Conservation (phyloP, 2,888 invertebrate species). For the Spodoptera exigua region DNA sequence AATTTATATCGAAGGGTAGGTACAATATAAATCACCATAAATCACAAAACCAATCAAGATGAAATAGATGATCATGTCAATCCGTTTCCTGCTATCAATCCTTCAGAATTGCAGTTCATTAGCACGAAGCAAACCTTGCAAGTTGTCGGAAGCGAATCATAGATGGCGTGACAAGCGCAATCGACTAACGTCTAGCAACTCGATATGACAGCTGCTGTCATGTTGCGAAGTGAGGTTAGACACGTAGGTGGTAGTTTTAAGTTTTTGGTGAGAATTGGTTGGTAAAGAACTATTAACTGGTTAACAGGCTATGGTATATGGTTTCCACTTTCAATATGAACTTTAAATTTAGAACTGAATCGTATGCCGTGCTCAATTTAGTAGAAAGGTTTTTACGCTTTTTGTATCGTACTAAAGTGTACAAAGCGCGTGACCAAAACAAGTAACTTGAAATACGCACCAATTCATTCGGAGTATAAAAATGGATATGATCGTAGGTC, state of each 20-base stretch:
- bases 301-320: background rate
- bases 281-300: slow-evolving; percentile 6
- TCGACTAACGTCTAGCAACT: slow-evolving; percentile 33
- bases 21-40: background rate
- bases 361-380: too few species aligned
- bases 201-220: slow-evolving; percentile 41
- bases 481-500: too few species aligned
- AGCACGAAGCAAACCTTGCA: slow-evolving; percentile 20
- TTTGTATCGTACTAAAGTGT: too few species aligned
- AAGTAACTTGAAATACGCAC: too few species aligned
- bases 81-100: slow-evolving; percentile 40
- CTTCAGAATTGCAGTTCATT: slow-evolving; percentile 40
- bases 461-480: too few species aligned
- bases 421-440: too few species aligned
- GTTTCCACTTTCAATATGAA: background rate
- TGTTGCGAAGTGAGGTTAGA: slow-evolving; percentile 18
- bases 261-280: slow-evolving; percentile 15
- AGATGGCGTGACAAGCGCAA: slow-evolving; percentile 43
- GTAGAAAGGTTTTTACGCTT: too few species aligned
- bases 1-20: too few species aligned
- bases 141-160: slow-evolving; percentile 28
- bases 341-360: too few species aligned
- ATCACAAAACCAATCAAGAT: slow-evolving; percentile 22
- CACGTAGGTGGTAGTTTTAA: slow-evolving; percentile 8
- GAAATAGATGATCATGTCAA: slow-evolving; percentile 27